Evolutionary conservation across 2,888 invertebrate genomes (phyloP), one percentile per base, ranked within the genome.

Genomic region (Ormia ochracea): DNA sequence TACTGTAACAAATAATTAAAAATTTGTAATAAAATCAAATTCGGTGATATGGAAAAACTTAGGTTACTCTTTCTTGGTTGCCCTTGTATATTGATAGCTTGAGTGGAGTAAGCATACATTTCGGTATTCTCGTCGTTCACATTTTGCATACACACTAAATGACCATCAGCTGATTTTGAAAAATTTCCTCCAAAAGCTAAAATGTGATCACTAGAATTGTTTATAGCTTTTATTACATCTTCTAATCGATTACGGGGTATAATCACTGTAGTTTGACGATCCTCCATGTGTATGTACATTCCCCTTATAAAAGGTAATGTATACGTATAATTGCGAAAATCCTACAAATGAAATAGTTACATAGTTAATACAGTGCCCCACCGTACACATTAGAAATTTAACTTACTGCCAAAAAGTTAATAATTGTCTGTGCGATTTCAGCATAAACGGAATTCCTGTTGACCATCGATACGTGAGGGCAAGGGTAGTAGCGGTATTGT

Each of bases 371-470:
- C n/a, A 48, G 4, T 23, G 2, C 23, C 3, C n/a, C 33, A 4
- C 9, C 10, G 1, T 2, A 12, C 9, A 58, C 7, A n/a, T 17
- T 50, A 17, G 43, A 6, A 9, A 36, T 26, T 36, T 5, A 7
- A 89, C 90, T 90, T 87, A 92, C 92, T 9, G 95, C 96, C 82
- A 96, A 90, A 68, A 96, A 92, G 90, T 95, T 96, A 89, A 96
- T 95, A 78, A 96, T 95, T 9, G 96, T 96, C 87, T 96, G 96
- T 0, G 96, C 96, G 75, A 96, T 94, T 90, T 96, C 96, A 31
- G 93, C 94, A 87, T 94, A 96, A 4, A 96, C 94, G 0, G 96
- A 93, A 83, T 94, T 94, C 12, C 96, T 91, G 85, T 93, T 92
- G 23, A 95, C 91, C 17, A 94, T 93, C 17, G 95, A 95, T 59